Evolutionary conservation across 2,113 vertebrate genomes (phyloP), one percentile per base, ranked within the genome.

Genomic region (Protomyctophum bolini): DNA sequence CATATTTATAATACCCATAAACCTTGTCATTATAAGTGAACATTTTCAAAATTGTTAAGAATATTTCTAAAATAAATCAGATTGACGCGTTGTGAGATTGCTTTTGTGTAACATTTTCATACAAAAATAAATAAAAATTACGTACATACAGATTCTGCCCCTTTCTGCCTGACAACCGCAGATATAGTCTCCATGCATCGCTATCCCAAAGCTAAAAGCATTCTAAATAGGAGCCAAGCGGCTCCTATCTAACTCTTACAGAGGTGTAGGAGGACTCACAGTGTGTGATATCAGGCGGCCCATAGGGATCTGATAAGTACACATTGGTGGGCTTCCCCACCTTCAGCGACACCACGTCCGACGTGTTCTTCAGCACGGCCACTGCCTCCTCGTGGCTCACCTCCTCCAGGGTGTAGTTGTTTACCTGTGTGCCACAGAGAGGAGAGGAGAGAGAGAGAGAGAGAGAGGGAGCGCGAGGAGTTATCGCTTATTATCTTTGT

Each of bases 371-470:
- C 93, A 99, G 71, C 86, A 98, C 96, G 4, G 95, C 95, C 89
- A 98, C 97, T 1, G 97, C 97, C 81, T 99, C 97, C 91, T 98
- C 97, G 51, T 99, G 97, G 48, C 96, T 97, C 62, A 98, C 96
- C 86, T 98, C 97, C 93, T 98, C 97, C 93, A 99, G 92, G 86
- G 95, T 95, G 92, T 97, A 98, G 88, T 97, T 97, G 89, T 98
- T 98, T 74, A 99, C 97, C 97, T 99, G 79, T 67, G 77, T 1
- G 9, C 11, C 15, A 59, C 15, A 9, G 21, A 21, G 21, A 21
- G 21, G 21, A 21, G 45, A 47, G 2, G 8, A 3, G 7, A 82
- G 46, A 77, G 33, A 61, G 12, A 51, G 48, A 52, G 48, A 10
- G 9, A 21, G 15, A 29, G 9, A 65, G 63, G 28, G 7, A 33